Conservation (phyloP, 2,888 invertebrate species). For the Zeuzera pyrina region DNA sequence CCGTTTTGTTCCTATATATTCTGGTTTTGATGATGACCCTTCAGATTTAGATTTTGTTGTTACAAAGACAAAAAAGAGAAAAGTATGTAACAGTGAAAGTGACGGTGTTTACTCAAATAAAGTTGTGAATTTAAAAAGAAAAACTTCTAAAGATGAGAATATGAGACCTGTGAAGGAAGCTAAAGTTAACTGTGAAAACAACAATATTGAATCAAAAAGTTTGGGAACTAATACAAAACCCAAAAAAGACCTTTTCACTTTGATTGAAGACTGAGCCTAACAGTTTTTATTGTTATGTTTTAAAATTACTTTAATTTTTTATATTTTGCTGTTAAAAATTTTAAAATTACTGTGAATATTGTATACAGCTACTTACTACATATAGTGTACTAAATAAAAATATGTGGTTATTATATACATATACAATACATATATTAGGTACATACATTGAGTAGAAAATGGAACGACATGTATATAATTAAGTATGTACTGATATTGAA, state of each 20-base stretch:
- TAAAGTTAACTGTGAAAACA: constrained; percentile 28
- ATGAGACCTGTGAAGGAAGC: constrained; percentile 39
- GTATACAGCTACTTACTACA: too few species aligned
- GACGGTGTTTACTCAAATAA: constrained; percentile 45
- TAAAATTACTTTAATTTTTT: too few species aligned
- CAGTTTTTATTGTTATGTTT: constrained; percentile 2
- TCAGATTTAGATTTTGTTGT: constrained; percentile 55
- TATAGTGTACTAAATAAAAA: too few species aligned
- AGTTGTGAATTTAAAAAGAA: constrained; percentile 52
- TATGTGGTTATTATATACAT: too few species aligned
- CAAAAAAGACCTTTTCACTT: constrained; percentile 31
- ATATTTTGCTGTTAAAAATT: constrained; percentile 51
- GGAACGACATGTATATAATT: too few species aligned
- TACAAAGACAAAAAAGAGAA: constrained; percentile 53
- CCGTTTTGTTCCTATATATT: constrained; percentile 52
- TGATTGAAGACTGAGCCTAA: constrained; percentile 46
- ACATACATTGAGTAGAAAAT: too few species aligned
- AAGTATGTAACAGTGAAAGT: constrained; percentile 41
- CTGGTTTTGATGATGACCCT: constrained; percentile 60
- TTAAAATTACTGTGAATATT: neutral
- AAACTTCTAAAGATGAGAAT: constrained; percentile 48
- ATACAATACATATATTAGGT: too few species aligned
- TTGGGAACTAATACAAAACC: constrained; percentile 25
- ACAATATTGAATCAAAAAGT: constrained; percentile 16
- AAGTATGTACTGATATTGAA: too few species aligned